These are phyloP conservation scores for Actinia equina DNA, from an alignment of 64 coral and sea anemone species.

Conservation along the genomic window DNA sequence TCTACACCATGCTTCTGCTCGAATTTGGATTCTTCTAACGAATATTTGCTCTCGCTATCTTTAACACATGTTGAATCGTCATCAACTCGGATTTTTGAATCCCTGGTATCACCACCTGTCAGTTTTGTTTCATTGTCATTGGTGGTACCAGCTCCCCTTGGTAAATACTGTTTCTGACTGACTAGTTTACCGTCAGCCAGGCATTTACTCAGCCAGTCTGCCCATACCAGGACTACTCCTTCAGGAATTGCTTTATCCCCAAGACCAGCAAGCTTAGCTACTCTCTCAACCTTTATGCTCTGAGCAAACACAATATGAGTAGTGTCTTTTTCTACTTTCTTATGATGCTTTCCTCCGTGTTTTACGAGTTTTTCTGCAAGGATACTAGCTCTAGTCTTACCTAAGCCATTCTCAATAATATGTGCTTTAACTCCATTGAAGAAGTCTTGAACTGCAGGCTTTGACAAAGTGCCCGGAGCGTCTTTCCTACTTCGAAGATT, in stretches of 20 bases:
- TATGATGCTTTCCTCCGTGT: conserved; percentile 60
- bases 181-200: conserved; percentile 70
- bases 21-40: neutral
- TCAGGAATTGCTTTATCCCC: conserved; percentile 55
- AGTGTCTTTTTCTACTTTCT: conserved; percentile 45
- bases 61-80: neutral
- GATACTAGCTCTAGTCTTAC: conserved; percentile 77
- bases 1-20: neutral
- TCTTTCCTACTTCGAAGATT: neutral
- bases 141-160: neutral
- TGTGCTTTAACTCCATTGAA: conserved; percentile 44
- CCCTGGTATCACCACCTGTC: neutral
- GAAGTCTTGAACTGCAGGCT: neutral
- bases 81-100: neutral
- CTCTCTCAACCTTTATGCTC: conserved; percentile 53
- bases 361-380: conserved; percentile 70
- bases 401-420: conserved; percentile 82
- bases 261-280: conserved; percentile 56
- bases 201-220: conserved; percentile 91
- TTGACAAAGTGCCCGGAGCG: neutral
- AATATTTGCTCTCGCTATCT: neutral
- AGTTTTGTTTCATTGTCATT: conserved; percentile 8
- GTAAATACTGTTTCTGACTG: conserved; percentile 45
- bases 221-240: conserved; percentile 46
- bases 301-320: conserved; percentile 78